phyloP scores from a whole-genome alignment of 2,888 invertebrate genomes.

The Sinentomon sp. region DNA sequence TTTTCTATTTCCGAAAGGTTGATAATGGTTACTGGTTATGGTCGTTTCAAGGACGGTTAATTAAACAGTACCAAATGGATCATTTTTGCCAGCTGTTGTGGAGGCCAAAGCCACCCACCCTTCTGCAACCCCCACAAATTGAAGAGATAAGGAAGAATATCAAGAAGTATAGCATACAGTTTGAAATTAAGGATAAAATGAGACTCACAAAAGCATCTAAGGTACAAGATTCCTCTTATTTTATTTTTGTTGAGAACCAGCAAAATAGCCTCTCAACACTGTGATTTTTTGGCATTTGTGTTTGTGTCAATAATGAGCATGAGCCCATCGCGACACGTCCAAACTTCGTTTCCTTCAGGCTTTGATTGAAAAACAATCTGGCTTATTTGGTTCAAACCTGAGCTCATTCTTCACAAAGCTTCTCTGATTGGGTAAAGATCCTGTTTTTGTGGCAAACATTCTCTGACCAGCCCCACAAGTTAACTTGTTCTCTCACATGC shows the following conservation, averaged over 20 bases:
- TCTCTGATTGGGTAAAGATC: too few species aligned
- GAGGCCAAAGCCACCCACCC: conserved; percentile 74
- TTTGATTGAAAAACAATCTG: too few species aligned
- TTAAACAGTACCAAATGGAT: conserved; percentile 60
- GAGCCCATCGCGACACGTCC: too few species aligned
- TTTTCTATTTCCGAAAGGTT: too few species aligned
- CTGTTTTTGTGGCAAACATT: too few species aligned
- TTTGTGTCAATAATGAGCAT: too few species aligned
- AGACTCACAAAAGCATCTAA: conserved; percentile 74
- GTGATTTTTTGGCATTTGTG: conserved; percentile 1
- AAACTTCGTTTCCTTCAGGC: too few species aligned
- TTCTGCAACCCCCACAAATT: conserved; percentile 54
- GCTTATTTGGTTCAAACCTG: too few species aligned
- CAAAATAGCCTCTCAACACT: neutral
- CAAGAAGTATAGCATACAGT: conserved; percentile 84
- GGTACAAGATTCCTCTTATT: conserved; percentile 15
- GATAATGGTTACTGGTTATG: conserved; percentile 96
- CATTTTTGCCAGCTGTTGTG: conserved; percentile 82
- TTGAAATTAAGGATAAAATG: conserved; percentile 87
- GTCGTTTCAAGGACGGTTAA: conserved; percentile 69
- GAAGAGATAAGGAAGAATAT: conserved; percentile 90
- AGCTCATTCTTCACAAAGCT: too few species aligned
- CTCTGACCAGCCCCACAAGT: too few species aligned
- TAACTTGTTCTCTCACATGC: too few species aligned
- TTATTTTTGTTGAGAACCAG: conserved; percentile 4